phyloP scores from a whole-genome alignment of 1,140 invertebrate genomes.

The Drosophila nigrodunni region DNA sequence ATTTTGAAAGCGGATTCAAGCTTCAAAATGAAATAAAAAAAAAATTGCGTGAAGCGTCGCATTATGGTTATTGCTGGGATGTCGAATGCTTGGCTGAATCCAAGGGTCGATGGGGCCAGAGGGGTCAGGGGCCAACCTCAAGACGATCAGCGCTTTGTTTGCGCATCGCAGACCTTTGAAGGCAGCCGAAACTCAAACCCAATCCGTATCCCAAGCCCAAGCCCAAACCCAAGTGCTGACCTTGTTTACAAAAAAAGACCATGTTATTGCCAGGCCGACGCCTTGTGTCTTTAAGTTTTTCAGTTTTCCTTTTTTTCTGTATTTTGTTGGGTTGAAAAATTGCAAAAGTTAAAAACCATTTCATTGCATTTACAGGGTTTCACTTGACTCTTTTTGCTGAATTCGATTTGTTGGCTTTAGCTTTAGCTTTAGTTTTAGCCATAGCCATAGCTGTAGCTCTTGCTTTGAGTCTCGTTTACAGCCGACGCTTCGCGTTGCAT shows the following conservation, averaged over 20 bases:
- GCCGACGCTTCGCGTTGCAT: slow-evolving; percentile 48
- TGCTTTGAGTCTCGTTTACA: slow-evolving; percentile 44
- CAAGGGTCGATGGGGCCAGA: background rate
- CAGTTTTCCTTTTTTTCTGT: slow-evolving; percentile 20
- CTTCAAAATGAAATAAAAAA: slow-evolving; percentile 10
- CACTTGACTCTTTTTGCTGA: slow-evolving; percentile 57
- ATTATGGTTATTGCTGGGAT: slow-evolving; percentile 63
- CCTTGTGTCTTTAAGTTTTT: slow-evolving; percentile 21
- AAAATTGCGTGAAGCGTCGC: slow-evolving; percentile 71
- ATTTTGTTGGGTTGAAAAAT: slow-evolving; percentile 62
- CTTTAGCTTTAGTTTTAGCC: background rate
- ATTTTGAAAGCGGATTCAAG: slow-evolving; percentile 45
- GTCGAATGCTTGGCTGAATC: slow-evolving; percentile 11
- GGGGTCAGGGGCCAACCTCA: slow-evolving; percentile 22
- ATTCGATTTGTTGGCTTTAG: slow-evolving; percentile 66
- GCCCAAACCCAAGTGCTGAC: slow-evolving; percentile 42
- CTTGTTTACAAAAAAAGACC: slow-evolving; percentile 77
- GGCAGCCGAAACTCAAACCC: slow-evolving; percentile 19
- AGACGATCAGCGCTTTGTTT: slow-evolving; percentile 58
- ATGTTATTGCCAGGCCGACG: slow-evolving; percentile 73
- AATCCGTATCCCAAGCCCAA: slow-evolving; percentile 1
- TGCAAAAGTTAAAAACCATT: slow-evolving; percentile 81
- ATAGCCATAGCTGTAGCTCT: slow-evolving; percentile 2
- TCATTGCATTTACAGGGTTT: slow-evolving; percentile 81
- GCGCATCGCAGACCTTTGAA: slow-evolving; percentile 49